These are phyloP conservation scores for Drosophila insularis DNA, from an alignment of 1,140 invertebrate genomes.

Conservation along the genomic window DNA sequence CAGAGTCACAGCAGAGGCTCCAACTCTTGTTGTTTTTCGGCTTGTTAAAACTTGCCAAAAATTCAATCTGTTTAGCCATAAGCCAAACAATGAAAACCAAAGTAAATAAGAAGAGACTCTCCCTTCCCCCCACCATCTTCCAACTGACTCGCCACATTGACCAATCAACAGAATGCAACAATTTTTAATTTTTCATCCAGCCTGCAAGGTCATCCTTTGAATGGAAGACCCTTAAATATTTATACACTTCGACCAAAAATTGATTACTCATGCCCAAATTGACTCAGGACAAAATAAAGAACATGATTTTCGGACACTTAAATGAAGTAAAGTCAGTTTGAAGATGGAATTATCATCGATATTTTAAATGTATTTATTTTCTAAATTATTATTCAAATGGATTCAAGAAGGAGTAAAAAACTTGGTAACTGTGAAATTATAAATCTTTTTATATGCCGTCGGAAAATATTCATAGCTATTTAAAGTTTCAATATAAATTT, in stretches of 20 bases:
- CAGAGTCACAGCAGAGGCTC: conserved; percentile 32
- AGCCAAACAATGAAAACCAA: conserved; percentile 34
- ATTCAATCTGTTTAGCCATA: conserved; percentile 64
- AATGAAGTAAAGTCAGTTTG: too few relatives aligned
- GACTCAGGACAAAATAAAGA: too few relatives aligned
- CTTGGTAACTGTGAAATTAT: too few relatives aligned
- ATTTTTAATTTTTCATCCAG: conserved; percentile 28
- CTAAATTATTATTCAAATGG: too few relatives aligned
- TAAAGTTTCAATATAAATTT: too few relatives aligned
- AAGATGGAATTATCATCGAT: too few relatives aligned
- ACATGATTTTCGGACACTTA: too few relatives aligned
- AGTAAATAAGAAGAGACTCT: background rate
- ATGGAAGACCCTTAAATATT: background rate
- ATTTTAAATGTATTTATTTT: too few relatives aligned
- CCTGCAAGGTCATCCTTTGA: conserved; percentile 49
- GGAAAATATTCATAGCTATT: too few relatives aligned
- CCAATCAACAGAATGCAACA: conserved; percentile 42
- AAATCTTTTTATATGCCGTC: too few relatives aligned
- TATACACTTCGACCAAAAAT: background rate
- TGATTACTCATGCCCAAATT: conserved; percentile 12
- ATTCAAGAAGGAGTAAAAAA: too few relatives aligned
- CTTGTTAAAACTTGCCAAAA: conserved; percentile 73
- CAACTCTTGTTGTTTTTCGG: conserved; percentile 21
- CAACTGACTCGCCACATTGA: conserved; percentile 10
- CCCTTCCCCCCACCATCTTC: background rate